These are phyloP conservation scores for Smutsia temminckii DNA, from an alignment of 2,797 vertebrate genomes.

Conservation along the genomic window DNA sequence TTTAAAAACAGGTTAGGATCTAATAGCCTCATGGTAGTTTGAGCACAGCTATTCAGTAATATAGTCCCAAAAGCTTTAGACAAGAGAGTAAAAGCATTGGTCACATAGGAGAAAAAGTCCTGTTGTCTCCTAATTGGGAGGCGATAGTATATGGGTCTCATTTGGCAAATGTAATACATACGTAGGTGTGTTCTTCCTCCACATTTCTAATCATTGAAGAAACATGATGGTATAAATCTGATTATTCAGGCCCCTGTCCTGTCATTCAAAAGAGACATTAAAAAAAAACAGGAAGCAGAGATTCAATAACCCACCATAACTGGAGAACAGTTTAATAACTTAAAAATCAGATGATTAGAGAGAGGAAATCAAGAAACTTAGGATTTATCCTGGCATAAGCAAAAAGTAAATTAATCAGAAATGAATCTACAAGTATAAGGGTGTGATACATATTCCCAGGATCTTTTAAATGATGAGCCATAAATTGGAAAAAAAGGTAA, in stretches of 20 bases:
- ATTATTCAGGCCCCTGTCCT: background rate
- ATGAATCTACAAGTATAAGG: background rate
- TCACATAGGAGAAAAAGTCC: background rate
- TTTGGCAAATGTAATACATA: background rate
- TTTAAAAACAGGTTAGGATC: background rate
- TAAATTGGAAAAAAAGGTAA: background rate
- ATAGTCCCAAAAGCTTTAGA: background rate
- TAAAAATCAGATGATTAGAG: background rate
- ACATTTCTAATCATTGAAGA: background rate
- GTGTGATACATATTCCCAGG: background rate
- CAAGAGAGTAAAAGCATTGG: background rate
- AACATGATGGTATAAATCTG: background rate
- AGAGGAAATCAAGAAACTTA: background rate
- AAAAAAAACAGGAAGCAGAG: background rate
- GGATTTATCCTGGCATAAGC: background rate
- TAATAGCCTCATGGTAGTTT: background rate
- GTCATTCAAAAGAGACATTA: background rate
- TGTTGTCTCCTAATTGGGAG: rapidly evolving
- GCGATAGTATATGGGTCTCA: background rate
- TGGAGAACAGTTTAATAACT: slow-evolving; percentile 15
- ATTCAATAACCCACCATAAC: background rate
- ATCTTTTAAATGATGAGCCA: background rate
- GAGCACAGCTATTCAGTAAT: background rate
- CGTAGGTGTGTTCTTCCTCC: background rate
- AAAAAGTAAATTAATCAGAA: background rate